These are phyloP conservation scores for Parnassius orleans DNA, from an alignment of 2,888 invertebrate species.

Conservation along the genomic window DNA sequence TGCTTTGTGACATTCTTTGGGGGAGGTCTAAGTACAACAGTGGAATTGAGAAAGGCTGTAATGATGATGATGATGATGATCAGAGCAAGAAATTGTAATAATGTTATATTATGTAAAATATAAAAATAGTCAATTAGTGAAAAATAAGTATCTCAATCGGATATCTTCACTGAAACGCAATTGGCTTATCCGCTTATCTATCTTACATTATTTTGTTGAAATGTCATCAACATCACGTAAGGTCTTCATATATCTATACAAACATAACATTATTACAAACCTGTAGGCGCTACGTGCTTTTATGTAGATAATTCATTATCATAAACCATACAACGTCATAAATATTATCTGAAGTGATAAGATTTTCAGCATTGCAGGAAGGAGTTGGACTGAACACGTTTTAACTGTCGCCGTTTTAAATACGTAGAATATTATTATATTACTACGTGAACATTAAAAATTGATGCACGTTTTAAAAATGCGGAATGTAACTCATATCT, in stretches of 20 bases:
- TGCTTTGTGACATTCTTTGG: too few species aligned
- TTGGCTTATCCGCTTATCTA: slow-evolving; percentile 21
- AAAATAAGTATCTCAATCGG: not conserved
- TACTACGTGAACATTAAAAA: too few species aligned
- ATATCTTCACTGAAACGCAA: not conserved
- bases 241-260: slow-evolving; percentile 26
- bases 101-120: too few species aligned
- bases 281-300: slow-evolving; percentile 43
- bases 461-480: too few species aligned
- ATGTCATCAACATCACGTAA: slow-evolving; percentile 30
- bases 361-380: slow-evolving; percentile 50
- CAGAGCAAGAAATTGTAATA: too few species aligned
- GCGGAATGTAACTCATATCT: too few species aligned
- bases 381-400: slow-evolving; percentile 55
- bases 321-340: slow-evolving; percentile 56
- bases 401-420: slow-evolving; percentile 39
- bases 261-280: slow-evolving; percentile 27
- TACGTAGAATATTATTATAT: too few species aligned
- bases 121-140: too few species aligned
- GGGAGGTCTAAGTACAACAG: too few species aligned
- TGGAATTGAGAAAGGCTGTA: too few species aligned
- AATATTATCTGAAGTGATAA: slow-evolving; percentile 63
- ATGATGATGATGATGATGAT: too few species aligned
- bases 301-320: slow-evolving; percentile 48
- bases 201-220: slow-evolving; percentile 19